Conservation (phyloP, 1,140 invertebrate species). For the Hermetia illucens region DNA sequence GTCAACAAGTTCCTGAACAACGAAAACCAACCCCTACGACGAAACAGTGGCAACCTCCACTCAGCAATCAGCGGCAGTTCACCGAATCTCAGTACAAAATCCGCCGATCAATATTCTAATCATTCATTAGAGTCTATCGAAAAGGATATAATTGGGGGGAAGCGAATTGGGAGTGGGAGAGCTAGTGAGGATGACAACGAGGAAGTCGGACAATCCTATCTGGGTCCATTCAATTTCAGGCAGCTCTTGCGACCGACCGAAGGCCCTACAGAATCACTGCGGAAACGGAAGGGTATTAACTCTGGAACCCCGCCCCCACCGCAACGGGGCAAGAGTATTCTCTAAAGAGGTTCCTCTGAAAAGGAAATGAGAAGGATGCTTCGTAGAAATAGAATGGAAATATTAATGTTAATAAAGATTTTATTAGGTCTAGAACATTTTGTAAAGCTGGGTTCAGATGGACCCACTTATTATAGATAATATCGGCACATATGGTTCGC, state of each 20-base stretch:
- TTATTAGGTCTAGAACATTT: no score
- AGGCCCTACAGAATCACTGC: conserved; percentile 52
- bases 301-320: conserved; percentile 2
- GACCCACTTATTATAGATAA: no score
- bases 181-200: conserved; percentile 14
- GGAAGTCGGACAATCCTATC: conserved; percentile 38
- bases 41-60: neutral
- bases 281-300: conserved; percentile 42
- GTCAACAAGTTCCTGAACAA: neutral
- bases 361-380: no score
- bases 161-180: conserved; percentile 6
- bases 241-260: conserved; percentile 50
- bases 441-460: no score
- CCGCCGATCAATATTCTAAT: conserved; percentile 14
- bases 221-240: conserved; percentile 53
- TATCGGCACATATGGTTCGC: no score
- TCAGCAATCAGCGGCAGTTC: conserved; percentile 21
- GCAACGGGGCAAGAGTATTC: conserved; percentile 1
- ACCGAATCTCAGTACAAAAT: conserved; percentile 35
- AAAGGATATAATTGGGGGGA: conserved; percentile 5
- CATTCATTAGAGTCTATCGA: conserved; percentile 9
- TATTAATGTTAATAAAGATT: no score
- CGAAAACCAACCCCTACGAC: neutral
- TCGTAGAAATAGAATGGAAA: no score
- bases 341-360: neutral